phyloP scores from a whole-genome alignment of 2,113 vertebrate species.

The Oryzias melastigma region DNA sequence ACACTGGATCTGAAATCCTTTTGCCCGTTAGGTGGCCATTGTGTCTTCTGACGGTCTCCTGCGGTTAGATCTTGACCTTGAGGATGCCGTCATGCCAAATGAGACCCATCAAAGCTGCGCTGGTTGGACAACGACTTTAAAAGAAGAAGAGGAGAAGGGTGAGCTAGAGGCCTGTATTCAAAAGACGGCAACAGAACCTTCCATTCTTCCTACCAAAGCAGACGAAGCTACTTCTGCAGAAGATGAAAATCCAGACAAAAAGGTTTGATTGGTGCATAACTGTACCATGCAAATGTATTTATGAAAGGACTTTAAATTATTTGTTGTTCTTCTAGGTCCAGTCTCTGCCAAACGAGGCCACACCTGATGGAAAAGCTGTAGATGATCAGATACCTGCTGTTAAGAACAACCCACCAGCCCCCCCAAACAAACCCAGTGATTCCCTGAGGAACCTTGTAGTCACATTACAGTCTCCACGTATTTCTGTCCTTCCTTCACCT shows the following conservation, averaged over 20 bases:
- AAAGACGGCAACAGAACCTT: slow-evolving; percentile 76
- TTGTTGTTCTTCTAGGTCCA: slow-evolving; percentile 35
- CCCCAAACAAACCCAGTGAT: slow-evolving; percentile 49
- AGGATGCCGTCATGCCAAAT: slow-evolving; percentile 73
- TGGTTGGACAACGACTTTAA: slow-evolving; percentile 32
- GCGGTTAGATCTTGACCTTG: slow-evolving; percentile 83
- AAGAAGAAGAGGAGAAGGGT: slow-evolving; percentile 37
- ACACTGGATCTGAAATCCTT: neutral
- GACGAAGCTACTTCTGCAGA: slow-evolving; percentile 42
- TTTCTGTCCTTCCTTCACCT: slow-evolving; percentile 50
- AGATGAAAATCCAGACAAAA: slow-evolving; percentile 48
- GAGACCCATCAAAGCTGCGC: slow-evolving; percentile 49
- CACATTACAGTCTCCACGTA: slow-evolving; percentile 11
- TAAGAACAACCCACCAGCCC: slow-evolving; percentile 36
- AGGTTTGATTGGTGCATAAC: slow-evolving; percentile 34
- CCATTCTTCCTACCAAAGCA: slow-evolving; percentile 65
- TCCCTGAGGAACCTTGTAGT: slow-evolving; percentile 21
- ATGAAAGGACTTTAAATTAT: neutral
- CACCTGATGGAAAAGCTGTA: slow-evolving; percentile 31
- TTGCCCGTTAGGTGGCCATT: slow-evolving; percentile 79
- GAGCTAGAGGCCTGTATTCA: slow-evolving; percentile 38
- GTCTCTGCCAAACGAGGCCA: slow-evolving; percentile 57
- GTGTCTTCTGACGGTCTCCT: slow-evolving; percentile 84
- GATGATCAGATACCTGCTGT: slow-evolving; percentile 28
- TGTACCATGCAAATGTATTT: neutral